These are phyloP conservation scores for Limonius californicus DNA, from an alignment of 1,140 invertebrate genomes.

Conservation along the genomic window DNA sequence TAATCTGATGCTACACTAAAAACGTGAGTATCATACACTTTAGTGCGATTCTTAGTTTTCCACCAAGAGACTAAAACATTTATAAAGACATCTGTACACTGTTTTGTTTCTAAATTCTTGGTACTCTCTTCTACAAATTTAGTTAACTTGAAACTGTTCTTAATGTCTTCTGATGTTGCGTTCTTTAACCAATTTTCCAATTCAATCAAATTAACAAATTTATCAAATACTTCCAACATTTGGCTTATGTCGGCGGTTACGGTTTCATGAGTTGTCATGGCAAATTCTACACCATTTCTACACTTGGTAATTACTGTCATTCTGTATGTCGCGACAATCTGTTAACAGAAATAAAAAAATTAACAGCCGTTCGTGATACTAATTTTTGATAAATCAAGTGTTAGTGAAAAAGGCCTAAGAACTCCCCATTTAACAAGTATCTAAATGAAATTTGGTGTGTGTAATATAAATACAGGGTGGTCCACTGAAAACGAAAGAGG, in stretches of 20 bases:
- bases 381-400: not conserved
- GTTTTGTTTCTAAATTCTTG: conserved; percentile 40
- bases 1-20: conserved; percentile 42
- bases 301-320: conserved; percentile 36
- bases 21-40: conserved; percentile 33
- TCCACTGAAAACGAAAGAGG: too few species aligned
- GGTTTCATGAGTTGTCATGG: not conserved
- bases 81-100: conserved; percentile 31
- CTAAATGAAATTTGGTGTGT: too few species aligned
- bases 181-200: conserved; percentile 47
- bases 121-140: conserved; percentile 50
- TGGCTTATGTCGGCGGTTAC: conserved; percentile 39
- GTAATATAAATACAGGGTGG: too few species aligned
- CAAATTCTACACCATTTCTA: conserved; percentile 34
- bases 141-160: conserved; percentile 49
- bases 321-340: conserved; percentile 29
- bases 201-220: conserved; percentile 49
- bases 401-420: too few species aligned
- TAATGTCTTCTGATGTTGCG: conserved; percentile 47
- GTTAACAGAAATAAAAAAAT: conserved; percentile 38
- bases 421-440: too few species aligned
- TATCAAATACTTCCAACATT: conserved; percentile 49
- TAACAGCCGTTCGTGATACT: too few species aligned
- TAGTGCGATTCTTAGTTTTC: conserved; percentile 31
- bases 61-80: conserved; percentile 36